phyloP scores from a whole-genome alignment of 2,113 vertebrate genomes.

The Limnothrissa miodon region DNA sequence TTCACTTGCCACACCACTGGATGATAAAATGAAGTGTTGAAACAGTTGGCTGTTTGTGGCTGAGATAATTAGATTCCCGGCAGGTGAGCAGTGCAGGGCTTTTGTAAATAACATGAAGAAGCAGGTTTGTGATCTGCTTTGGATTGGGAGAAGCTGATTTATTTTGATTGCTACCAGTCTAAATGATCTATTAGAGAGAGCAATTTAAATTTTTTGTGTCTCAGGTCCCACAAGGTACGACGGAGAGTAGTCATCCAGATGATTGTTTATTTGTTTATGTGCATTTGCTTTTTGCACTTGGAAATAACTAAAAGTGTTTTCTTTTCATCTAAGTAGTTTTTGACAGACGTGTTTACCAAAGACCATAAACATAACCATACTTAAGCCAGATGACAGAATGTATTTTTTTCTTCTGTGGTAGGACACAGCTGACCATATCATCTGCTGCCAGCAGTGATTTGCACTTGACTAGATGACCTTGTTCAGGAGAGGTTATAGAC shows the following conservation, averaged over 20 bases:
- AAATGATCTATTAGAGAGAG: neutral
- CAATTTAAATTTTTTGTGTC: neutral
- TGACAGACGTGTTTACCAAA: no score
- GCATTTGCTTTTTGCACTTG: no score
- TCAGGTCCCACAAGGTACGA: neutral
- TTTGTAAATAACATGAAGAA: conserved; percentile 16
- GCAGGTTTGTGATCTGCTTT: neutral
- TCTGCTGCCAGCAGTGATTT: neutral
- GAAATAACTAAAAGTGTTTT: no score
- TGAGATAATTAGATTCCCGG: conserved; percentile 8
- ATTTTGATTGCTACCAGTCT: neutral
- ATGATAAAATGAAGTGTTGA: neutral
- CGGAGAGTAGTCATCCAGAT: neutral
- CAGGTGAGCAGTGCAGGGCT: conserved; percentile 7
- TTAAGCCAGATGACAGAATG: neutral
- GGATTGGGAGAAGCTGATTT: neutral
- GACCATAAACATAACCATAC: no score
- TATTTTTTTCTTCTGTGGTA: neutral
- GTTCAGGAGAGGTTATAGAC: conserved; percentile 1
- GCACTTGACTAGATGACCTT: neutral
- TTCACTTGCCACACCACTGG: neutral
- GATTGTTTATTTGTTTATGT: neutral
- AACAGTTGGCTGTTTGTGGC: neutral
- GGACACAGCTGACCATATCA: neutral
- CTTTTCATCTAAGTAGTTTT: no score